Evolutionary conservation across 1,140 invertebrate species (phyloP), one percentile per base, ranked within the genome.

Genomic region (Trichonephila inaurata): DNA sequence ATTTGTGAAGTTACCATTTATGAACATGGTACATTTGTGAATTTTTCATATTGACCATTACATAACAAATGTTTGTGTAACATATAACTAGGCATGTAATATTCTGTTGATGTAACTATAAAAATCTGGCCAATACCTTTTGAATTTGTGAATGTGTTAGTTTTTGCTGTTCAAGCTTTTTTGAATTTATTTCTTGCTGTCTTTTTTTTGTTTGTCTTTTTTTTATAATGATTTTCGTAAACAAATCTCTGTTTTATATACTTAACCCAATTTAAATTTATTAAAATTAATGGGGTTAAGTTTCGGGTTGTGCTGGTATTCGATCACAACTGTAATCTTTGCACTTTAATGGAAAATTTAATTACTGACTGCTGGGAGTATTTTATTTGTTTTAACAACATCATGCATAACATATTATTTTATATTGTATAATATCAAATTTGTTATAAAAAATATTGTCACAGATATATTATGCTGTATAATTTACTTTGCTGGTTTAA

Each of bases 1-100:
- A 91, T 91, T 91, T 91, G 66, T 91, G 87, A 72, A 81, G 28
- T 58, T 91, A 81, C 72, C 89, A 61, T 91, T 81, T 81, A 51
- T 33, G 6, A 19, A 21, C 19, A n/a, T 91, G 89, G 89, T 91
- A 91, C 44, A 33, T 91, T 72, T 91, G 61, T 89, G 61, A 89
- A 89, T 64, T 62, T 89, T 89, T 89, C 87, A 89, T 89, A n/a
- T 40, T 44, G 28, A 62, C 33, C 85, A 87, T 87, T 10, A 62
- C 14, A 58, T 60, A 19, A 24, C 12, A 58, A 58, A 58, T 51
- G 14, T 82, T 82, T 82, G 44, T 83, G 19, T 83, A n/a, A 58
- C 82, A n/a, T 60, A n/a, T 83, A 60, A 19, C 10, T 83, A 83
- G 51, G 51, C 8, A 58, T 83, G 19, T 51, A 44, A 82, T 51